These are phyloP conservation scores for Anarrhichthys ocellatus DNA, from an alignment of 2,113 vertebrate genomes.

Conservation along the genomic window DNA sequence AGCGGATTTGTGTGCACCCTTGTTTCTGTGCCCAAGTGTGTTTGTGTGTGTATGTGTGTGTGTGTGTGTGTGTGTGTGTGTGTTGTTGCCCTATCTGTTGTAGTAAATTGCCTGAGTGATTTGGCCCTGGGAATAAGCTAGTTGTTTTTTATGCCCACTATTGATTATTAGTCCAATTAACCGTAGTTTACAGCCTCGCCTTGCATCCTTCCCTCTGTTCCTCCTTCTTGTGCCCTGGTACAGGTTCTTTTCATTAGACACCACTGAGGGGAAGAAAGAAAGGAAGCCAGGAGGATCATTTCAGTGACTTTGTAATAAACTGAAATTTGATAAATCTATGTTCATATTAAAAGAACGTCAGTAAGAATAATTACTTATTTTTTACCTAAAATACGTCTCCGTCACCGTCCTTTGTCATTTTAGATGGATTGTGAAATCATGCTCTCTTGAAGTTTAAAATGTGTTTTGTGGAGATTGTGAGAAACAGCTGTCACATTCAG, in stretches of 20 bases:
- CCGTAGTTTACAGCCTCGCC: slow-evolving; percentile 65
- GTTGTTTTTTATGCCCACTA: slow-evolving; percentile 69
- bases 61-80: slow-evolving; percentile 8
- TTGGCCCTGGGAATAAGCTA: slow-evolving; percentile 61
- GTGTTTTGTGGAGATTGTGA: slow-evolving; percentile 24
- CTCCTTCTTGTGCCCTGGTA: background rate
- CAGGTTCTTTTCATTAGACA: slow-evolving; percentile 18
- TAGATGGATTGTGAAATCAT: background rate
- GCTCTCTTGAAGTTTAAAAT: slow-evolving; percentile 27
- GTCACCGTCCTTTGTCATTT: background rate
- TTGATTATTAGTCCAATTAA: slow-evolving; percentile 79
- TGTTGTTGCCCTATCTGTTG: slow-evolving; percentile 38
- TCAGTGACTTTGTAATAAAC: background rate
- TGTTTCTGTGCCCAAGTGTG: slow-evolving; percentile 24
- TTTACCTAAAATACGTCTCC: background rate
- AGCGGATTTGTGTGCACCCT: slow-evolving; percentile 31
- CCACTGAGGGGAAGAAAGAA: background rate
- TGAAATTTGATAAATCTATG: background rate
- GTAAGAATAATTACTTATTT: background rate
- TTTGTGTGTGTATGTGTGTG: slow-evolving; percentile 21
- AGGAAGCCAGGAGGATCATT: background rate
- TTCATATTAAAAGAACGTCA: background rate
- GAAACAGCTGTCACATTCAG: slow-evolving; percentile 22
- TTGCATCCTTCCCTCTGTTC: slow-evolving; percentile 15
- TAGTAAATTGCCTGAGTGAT: slow-evolving; percentile 65